Evolutionary conservation across 1,140 invertebrate genomes (phyloP), one percentile per base, ranked within the genome.

Genomic region (Melitaea cinxia): DNA sequence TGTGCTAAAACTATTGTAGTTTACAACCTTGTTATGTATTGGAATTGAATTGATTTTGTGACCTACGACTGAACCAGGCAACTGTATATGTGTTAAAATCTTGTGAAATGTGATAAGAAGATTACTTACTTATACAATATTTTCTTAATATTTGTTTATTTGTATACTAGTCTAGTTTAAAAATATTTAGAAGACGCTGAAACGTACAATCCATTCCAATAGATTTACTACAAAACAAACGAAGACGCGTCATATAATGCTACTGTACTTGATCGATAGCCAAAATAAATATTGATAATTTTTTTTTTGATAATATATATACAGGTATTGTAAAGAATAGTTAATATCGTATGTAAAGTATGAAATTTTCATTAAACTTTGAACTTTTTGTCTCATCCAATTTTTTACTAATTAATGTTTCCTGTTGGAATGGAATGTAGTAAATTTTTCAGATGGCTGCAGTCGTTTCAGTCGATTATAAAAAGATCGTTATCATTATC

Each of bases 401-500:
- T 42, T 42, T 14, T 42, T 42, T 19, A 17, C 14, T 1, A 7
- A 17, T 42, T 42, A 42, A 42, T 1, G 2, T 1, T 19, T 42
- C 17, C 37, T n/a, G 17, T 17, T 42, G 37, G 9, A 42, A 42
- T 42, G 37, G 37, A 42, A 42, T 42, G 15, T 42, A 15, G 14
- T 42, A 60, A 14, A 19, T 54, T 12, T 26, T 19, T 47, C 19
- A 60, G 37, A 35, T 39, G 26, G 17, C 3, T 53, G 35, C 28
- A 61, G 0, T 60, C 10, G 15, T 66, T 35, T 39, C 57, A 55
- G 61, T 57, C n/a, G 45, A 56, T 50, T 61, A 50, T 57, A 67
- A 53, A 63, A 56, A 67, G 57, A 50, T 45, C 19, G 55, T 30
- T 28, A 57, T 57, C 30, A 64, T 50, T 84, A 88, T 85, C 80